A percentile compares a stretch with the other conserved stretches of the same genome.
These are phyloP conservation scores for Exephanes ischioxanthus DNA, from an alignment of 2,888 invertebrate species.

Conservation along the genomic window DNA sequence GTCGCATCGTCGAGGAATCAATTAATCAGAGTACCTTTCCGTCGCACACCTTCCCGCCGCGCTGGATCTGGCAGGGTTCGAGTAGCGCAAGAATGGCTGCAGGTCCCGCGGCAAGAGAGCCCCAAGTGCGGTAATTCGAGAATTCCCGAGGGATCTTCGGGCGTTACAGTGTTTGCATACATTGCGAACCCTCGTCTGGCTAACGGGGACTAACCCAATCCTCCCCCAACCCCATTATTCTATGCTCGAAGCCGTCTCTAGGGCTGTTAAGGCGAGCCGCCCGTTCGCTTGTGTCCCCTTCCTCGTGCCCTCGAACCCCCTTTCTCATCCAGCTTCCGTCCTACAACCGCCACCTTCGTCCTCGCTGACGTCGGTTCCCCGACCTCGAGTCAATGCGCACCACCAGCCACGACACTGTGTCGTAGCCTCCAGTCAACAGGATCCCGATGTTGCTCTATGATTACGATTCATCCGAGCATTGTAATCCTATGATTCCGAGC, in stretches of 20 bases:
- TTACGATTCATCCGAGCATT: slow-evolving; percentile 76
- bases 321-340: slow-evolving; percentile 48
- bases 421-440: slow-evolving; percentile 14
- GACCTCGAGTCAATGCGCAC: neutral
- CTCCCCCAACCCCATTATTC: slow-evolving; percentile 78
- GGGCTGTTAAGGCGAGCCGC: slow-evolving; percentile 79
- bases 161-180: slow-evolving; percentile 81
- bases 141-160: slow-evolving; percentile 78
- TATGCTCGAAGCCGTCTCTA: slow-evolving; percentile 79
- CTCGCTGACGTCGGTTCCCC: slow-evolving; percentile 26
- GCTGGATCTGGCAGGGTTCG: slow-evolving; percentile 25
- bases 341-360: slow-evolving; percentile 35
- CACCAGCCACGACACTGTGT: slow-evolving; percentile 23
- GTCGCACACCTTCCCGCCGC: neutral
- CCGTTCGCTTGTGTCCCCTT: slow-evolving; percentile 50
- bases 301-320: slow-evolving; percentile 33
- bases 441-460: slow-evolving; percentile 68
- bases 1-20: slow-evolving; percentile 48
- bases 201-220: slow-evolving; percentile 78
- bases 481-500: slow-evolving; percentile 74
- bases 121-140: slow-evolving; percentile 78
- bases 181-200: slow-evolving; percentile 79
- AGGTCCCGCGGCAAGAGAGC: slow-evolving; percentile 50
- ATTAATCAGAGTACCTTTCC: slow-evolving; percentile 59
- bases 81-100: slow-evolving; percentile 36